A percentile compares a stretch with the other conserved stretches of the same genome.
Conservation (phyloP, 2,888 invertebrate species). For the Rosalia funebris region DNA sequence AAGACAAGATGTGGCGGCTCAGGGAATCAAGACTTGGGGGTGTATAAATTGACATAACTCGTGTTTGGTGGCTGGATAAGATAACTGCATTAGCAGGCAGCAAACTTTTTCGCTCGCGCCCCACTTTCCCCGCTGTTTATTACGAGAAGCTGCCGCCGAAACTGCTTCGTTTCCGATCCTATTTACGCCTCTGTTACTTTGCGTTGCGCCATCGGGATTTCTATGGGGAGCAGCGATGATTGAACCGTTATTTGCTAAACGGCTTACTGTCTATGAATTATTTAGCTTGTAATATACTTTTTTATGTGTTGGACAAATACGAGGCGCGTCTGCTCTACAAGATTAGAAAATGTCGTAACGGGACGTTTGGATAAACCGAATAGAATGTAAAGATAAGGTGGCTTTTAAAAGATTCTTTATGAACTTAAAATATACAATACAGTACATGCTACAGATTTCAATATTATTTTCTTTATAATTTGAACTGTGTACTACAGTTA, state of each 20-base stretch:
- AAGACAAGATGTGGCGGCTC: constrained; percentile 18
- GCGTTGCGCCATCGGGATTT: constrained; percentile 18
- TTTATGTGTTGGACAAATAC: constrained; percentile 5
- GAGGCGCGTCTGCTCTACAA: not conserved
- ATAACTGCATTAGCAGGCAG: constrained; percentile 51
- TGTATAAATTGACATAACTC: constrained; percentile 56
- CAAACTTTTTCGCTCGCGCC: constrained; percentile 24
- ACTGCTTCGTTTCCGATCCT: constrained; percentile 45
- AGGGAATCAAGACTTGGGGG: constrained; percentile 36
- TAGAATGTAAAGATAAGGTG: not conserved
- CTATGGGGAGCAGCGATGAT: constrained; percentile 31
- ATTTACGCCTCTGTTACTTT: constrained; percentile 44
- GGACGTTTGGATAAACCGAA: not conserved
- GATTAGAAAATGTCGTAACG: not conserved
- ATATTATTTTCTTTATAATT: too few species aligned
- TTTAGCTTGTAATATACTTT: constrained; percentile 31
- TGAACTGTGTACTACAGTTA: too few species aligned
- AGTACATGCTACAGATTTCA: too few species aligned
- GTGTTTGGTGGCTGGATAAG: constrained; percentile 52
- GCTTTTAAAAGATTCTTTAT: too few species aligned
- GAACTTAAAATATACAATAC: too few species aligned
- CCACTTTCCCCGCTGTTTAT: constrained; percentile 26
- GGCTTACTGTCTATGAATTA: constrained; percentile 35
- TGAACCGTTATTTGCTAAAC: constrained; percentile 36
- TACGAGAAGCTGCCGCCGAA: constrained; percentile 38